Base-by-base conservation (phyloP, 2,113 vertebrate species). In the Proterorhinus semilunaris region DNA sequence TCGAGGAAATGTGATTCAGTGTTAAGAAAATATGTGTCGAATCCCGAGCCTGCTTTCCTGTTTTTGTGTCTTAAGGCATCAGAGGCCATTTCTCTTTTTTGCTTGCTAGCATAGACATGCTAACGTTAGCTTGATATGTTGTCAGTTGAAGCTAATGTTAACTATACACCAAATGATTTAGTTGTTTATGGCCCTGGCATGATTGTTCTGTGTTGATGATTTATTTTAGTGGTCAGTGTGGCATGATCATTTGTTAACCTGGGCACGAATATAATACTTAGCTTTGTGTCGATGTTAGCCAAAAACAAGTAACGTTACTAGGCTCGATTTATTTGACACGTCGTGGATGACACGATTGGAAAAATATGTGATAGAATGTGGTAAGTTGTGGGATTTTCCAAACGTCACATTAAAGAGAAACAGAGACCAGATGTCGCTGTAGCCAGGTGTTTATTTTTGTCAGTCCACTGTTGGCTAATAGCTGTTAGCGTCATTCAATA, bases 11-110 rank as follows among this genome's bases (percentile, higher is more conserved):
- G 46, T 75, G 69, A 53, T 21, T 73, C 64, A 53, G 65, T 84
- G 68, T 82, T 57, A 83, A 83, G 76, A 87, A 88, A 87, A 89
- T 87, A 75, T 87, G 76, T 86, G 82, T 89, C 81, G 90, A 91
- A 76, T 84, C 83, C 86, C 87, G 88, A 89, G 92, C 87, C 83
- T 91, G 83, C 83, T 89, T 89, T 90, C 83, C 83, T 90, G 89
- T 90, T 90, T 91, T 86, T 89, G 77, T 92, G 81, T 84, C 66
- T 78, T 87, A 84, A 84, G 83, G 86, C 86, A 89, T 86, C 87
- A 88, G 87, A 87, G 89, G 88, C 88, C 90, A 90, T 87, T 87
- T 91, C 91, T 88, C 88, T 61, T 61, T 59, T 88, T 85, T 79
- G 85, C 77, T 84, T 83, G 79, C 79, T 83, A 79, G 66, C 74